These are phyloP conservation scores for Urophycis tenuis DNA, from an alignment of 2,797 vertebrate species.

Conservation along the genomic window DNA sequence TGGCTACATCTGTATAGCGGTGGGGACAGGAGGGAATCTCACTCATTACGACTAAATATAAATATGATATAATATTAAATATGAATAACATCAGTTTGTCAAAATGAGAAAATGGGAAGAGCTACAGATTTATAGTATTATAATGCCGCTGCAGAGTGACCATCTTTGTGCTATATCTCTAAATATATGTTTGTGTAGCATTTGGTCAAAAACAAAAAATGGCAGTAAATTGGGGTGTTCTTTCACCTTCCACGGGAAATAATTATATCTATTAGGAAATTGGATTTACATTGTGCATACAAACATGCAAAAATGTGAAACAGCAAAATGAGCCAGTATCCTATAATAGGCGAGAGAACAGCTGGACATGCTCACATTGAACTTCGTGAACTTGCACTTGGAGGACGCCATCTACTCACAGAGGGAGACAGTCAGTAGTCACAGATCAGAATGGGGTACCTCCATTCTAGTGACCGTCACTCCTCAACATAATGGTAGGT, in stretches of 20 bases:
- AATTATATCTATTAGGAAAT: not conserved
- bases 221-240: not conserved
- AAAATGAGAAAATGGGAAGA: not conserved
- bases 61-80: too few species aligned
- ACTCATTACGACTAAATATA: too few species aligned
- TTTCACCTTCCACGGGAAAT: not conserved
- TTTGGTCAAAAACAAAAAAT: not conserved
- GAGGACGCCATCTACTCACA: not conserved
- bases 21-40: too few species aligned
- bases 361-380: not conserved
- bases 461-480: conserved; percentile 53
- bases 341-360: not conserved
- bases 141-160: not conserved
- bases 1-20: too few species aligned
- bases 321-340: not conserved
- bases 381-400: not conserved
- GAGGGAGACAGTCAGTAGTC: conserved; percentile 40
- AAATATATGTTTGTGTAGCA: not conserved
- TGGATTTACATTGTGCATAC: not conserved
- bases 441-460: conserved; percentile 42
- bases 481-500: conserved; percentile 36
- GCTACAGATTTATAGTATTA: not conserved
- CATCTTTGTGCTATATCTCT: not conserved
- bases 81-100: not conserved
- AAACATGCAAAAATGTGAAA: not conserved